Base-by-base conservation (phyloP, 2,888 invertebrate species). In the Melanostoma scalare region DNA sequence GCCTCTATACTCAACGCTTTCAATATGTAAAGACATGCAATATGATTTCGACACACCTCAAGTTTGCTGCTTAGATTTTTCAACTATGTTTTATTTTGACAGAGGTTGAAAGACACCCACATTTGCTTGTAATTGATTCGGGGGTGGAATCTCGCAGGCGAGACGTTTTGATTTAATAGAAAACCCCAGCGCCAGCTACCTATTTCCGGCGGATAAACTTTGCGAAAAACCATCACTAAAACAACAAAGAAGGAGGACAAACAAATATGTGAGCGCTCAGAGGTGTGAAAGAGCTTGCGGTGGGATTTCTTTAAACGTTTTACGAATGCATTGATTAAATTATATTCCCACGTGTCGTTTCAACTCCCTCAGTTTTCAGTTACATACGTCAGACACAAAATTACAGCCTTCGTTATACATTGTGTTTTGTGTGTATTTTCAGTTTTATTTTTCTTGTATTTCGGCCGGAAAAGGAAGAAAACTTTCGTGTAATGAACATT, bases 161-260 rank as follows among this genome's bases (percentile, higher is more conserved):
- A 36, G 30, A 38, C 36, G 30, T 48, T 63, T 63, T 6, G 8
- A 38, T 63, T 50, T 10, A 36, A 30, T 63, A 35, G 44, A 46
- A 61, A 46, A 31, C 6, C 6, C 65, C 20, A 20, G 44, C 61
- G 35, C 20, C 33, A 53, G 61, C 31, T 6, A 20, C 48, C 40
- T 80, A 76, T 81, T 76, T 81, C 81, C 81, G 77, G 67, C 72
- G 48, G 36, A 40, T 6, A 20, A 9, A 20, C 31, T 52, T 50
- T 3, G 30, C 6, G 4, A 52, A 30, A 3, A 35, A 36, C 5
- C 5, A 42, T 36, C 40, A 58, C 2, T 48, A 31, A 38, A 38
- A 31, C 9, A 60, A 46, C 58, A 50, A 60, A 42, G 60, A 52
- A 75, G 44, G 35, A 65, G 8, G 1, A 48, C 48, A 48, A 60